Percentiles rank a stretch among this genome's conserved stretches.
phyloP scores from a whole-genome alignment of 2,113 vertebrate species.

The Lipotes vexillifer region DNA sequence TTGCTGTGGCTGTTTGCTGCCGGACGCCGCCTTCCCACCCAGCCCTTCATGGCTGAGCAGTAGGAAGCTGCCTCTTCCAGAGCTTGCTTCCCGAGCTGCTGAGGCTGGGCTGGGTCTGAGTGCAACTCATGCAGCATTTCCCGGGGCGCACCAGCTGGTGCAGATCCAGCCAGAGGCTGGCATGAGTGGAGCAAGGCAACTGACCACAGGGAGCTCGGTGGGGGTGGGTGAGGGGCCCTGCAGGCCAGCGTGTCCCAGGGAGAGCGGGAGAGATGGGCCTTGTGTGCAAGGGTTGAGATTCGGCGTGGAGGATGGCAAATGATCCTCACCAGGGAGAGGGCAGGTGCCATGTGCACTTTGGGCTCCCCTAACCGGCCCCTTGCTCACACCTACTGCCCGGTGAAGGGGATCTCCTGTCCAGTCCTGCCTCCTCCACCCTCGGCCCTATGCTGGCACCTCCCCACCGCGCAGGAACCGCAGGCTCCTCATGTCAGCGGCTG shows the following conservation, averaged over 20 bases:
- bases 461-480: background rate
- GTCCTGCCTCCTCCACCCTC: background rate
- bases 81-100: background rate
- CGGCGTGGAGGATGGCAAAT: background rate
- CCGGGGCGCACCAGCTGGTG: background rate
- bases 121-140: background rate
- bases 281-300: background rate
- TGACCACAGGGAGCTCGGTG: background rate
- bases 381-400: background rate
- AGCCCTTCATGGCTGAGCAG: background rate
- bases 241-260: background rate
- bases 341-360: fast-evolving
- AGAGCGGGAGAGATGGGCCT: background rate
- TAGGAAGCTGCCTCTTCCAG: background rate
- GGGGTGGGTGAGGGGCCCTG: background rate
- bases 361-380: background rate
- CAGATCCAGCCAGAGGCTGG: background rate
- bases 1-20: background rate
- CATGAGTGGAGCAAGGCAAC: background rate
- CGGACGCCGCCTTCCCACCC: background rate
- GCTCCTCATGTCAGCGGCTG: too few relatives aligned
- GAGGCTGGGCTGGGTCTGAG: background rate
- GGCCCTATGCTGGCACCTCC: background rate
- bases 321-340: background rate
- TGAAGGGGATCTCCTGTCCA: background rate